Evolutionary conservation across 2,888 invertebrate genomes (phyloP).

Genomic region (Acrobasis consociella): DNA sequence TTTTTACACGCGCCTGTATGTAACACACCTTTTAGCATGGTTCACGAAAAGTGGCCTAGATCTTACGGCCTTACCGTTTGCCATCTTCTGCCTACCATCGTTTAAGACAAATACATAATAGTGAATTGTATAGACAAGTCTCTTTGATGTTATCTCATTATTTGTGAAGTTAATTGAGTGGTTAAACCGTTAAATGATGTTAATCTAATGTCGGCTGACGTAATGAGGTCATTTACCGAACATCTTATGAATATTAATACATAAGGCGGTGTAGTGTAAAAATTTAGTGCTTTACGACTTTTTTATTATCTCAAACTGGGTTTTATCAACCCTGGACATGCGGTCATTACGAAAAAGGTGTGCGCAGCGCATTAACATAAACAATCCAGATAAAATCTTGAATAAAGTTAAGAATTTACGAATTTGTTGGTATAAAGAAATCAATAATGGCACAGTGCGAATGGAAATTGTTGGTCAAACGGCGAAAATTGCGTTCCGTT

Average conservation of each 20-base stretch:
- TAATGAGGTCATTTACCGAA: conserved; percentile 73
- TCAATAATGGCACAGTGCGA: conserved; percentile 11
- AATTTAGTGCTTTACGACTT: conserved; percentile 51
- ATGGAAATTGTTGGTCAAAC: background rate
- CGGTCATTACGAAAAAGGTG: conserved; percentile 20
- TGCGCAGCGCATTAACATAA: conserved; percentile 16
- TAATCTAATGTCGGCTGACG: conserved; percentile 61
- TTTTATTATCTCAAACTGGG: conserved; percentile 49
- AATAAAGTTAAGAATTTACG: conserved; percentile 16
- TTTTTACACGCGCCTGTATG: too few species aligned
- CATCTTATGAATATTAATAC: conserved; percentile 70
- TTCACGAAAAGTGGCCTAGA: too few species aligned
- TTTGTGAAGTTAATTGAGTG: conserved; percentile 62
- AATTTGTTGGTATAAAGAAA: conserved; percentile 16
- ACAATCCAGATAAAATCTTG: conserved; percentile 34
- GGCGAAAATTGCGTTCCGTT: background rate
- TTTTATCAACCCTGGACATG: conserved; percentile 40
- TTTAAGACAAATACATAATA: too few species aligned
- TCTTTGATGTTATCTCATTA: conserved; percentile 4
- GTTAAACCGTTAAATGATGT: conserved; percentile 63
- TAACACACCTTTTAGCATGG: too few species aligned
- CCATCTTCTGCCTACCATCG: too few species aligned
- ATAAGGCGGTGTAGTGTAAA: conserved; percentile 48
- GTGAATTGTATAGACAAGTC: conserved; percentile 38
- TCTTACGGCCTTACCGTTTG: too few species aligned